These are phyloP conservation scores for Spea multiplicata DNA, from an alignment of 2,113 vertebrate genomes.

Conservation along the genomic window DNA sequence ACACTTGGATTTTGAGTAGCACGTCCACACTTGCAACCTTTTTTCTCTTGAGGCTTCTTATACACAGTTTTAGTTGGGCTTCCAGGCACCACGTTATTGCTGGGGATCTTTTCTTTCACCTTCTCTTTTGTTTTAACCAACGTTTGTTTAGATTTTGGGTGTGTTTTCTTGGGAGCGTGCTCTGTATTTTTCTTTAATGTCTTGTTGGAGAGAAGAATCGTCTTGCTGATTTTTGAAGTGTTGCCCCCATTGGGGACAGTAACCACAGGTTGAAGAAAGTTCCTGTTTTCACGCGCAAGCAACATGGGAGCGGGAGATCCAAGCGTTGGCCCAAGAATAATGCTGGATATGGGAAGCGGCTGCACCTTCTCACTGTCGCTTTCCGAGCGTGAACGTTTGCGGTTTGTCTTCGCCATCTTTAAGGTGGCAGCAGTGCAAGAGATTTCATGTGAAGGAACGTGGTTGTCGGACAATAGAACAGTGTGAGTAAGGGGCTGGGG, in stretches of 20 bases:
- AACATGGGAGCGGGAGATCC: constrained; percentile 76
- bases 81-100: constrained; percentile 81
- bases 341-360: constrained; percentile 88
- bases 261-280: constrained; percentile 74
- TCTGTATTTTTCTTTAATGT: constrained; percentile 86
- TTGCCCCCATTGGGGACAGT: constrained; percentile 82
- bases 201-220: constrained; percentile 81
- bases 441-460: constrained; percentile 69
- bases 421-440: constrained; percentile 75
- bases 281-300: constrained; percentile 77
- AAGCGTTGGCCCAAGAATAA: constrained; percentile 81
- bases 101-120: constrained; percentile 82
- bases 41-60: constrained; percentile 96
- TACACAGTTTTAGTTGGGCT: constrained; percentile 88
- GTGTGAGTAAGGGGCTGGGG: constrained; percentile 76
- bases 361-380: constrained; percentile 94
- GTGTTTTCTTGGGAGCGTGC: constrained; percentile 85
- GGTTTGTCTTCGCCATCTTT: constrained; percentile 81
- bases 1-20: constrained; percentile 98
- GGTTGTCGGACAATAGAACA: constrained; percentile 70
- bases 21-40: constrained; percentile 96
- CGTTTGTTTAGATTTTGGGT: constrained; percentile 84
- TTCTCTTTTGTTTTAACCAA: constrained; percentile 88
- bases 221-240: constrained; percentile 83
- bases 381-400: constrained; percentile 91